Evolutionary conservation across 2,888 invertebrate species (phyloP), one percentile per base, ranked within the genome.

Genomic region (Eueremaeus valkanovi): DNA sequence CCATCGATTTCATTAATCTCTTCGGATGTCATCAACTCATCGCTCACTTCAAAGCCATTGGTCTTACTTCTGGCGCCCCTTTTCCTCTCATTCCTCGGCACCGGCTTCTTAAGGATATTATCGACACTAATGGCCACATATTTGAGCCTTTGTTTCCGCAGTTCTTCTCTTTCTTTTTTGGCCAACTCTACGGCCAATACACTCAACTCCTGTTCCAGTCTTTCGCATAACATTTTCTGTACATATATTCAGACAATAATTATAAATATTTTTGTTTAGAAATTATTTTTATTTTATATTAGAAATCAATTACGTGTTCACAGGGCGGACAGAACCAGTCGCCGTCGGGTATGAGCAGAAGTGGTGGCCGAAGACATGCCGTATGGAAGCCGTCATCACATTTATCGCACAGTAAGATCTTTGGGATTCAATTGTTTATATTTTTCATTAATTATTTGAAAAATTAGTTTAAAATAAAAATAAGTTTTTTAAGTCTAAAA

Each of bases 241-340:
- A 73, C 49, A n/a, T 29, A 55, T 31, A 55, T 18, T 21, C 11
- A 27, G 45, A 24, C 13, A 55, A 6, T 3, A 27, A 6, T 21
- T 3, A 24, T 18, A n/a, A n/a, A n/a, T n/a, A n/a, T n/a, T n/a
- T n/a, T n/a, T n/a, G n/a, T n/a, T n/a, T n/a, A n/a, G n/a, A 55
- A 55, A 24, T 55, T 21, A 27, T 21, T 55, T 55, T 5, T 6
- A 49, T n/a, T 36, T 33, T 40, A 27, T 74, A 31, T 63, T 63
- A 55, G 13, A n/a, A 16, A 45, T 27, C 40, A 68, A 79, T 75
- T 73, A 79, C 93, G 85, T 98, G 98, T 84, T 95, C 92, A 85
- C 98, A 99, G 0, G 93, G 92, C 42, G 98, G 98, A 84, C 99
- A 99, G 85, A 89, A 94, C 99, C 98, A 99, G 84, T 96, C 93